Percentiles rank a stretch among this genome's conserved stretches.
Conservation (phyloP, 1,140 invertebrate species). For the Tetramorium parvispinum region DNA sequence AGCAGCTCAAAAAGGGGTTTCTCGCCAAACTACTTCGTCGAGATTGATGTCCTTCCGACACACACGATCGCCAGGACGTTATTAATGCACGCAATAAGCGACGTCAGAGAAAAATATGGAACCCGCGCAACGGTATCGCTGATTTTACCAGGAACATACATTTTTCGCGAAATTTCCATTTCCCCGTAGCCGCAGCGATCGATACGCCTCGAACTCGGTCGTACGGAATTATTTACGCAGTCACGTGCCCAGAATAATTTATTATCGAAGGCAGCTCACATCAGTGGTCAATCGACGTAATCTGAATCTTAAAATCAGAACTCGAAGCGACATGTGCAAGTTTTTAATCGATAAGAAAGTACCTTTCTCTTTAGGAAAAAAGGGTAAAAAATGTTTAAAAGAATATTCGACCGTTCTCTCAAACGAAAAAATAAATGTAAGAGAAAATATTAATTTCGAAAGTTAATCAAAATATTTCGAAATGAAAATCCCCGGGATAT, state of each 20-base stretch:
- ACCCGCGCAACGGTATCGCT: constrained; percentile 39
- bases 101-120: constrained; percentile 54
- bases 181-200: constrained; percentile 23
- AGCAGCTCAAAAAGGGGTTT: background rate
- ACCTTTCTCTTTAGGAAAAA: background rate
- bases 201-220: constrained; percentile 49
- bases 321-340: background rate
- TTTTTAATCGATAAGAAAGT: background rate
- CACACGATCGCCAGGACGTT: constrained; percentile 37
- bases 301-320: constrained; percentile 53
- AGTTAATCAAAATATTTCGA: background rate
- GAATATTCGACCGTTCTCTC: background rate
- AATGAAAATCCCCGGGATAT: background rate
- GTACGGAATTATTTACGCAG: constrained; percentile 48
- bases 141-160: constrained; percentile 51
- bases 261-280: constrained; percentile 9
- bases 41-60: constrained; percentile 42
- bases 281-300: constrained; percentile 47
- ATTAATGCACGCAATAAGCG: constrained; percentile 60
- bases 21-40: background rate
- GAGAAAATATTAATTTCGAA: background rate
- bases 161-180: constrained; percentile 59
- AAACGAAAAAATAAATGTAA: background rate
- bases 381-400: background rate
- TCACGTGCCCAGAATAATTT: constrained; percentile 53